Conservation (phyloP, 1,140 invertebrate species). For the Popillia japonica region DNA sequence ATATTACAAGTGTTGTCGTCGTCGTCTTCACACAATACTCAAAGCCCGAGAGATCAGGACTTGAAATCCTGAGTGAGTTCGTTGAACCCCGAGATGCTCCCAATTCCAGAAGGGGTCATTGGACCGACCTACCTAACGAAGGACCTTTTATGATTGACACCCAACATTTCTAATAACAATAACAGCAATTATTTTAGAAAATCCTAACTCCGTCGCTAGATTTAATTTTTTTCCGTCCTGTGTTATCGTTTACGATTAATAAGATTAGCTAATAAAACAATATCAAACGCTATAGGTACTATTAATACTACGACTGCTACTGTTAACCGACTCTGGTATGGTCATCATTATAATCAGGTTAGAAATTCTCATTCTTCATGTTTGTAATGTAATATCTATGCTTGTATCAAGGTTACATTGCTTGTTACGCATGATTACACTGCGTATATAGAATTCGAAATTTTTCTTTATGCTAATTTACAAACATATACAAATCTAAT, state of each 20-base stretch:
- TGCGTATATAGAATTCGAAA: slow-evolving; percentile 9
- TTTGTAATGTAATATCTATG: slow-evolving; percentile 18
- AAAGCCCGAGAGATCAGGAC: slow-evolving; percentile 32
- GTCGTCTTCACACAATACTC: slow-evolving; percentile 7
- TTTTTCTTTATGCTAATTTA: slow-evolving; percentile 28
- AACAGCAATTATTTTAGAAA: slow-evolving; percentile 39
- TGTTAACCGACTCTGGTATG: slow-evolving; percentile 34
- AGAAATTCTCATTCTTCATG: slow-evolving; percentile 12
- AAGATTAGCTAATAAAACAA: neutral
- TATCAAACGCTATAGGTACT: neutral
- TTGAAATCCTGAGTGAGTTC: slow-evolving; percentile 40
- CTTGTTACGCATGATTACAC: slow-evolving; percentile 24
- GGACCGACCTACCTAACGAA: slow-evolving; percentile 44
- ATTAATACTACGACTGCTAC: neutral
- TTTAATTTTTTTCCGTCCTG: slow-evolving; percentile 33
- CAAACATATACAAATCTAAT: neutral
- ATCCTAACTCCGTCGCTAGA: slow-evolving; percentile 1
- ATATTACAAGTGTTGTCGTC: slow-evolving; percentile 9
- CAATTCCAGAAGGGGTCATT: slow-evolving; percentile 44
- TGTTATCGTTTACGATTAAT: slow-evolving; percentile 16
- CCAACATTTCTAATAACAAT: slow-evolving; percentile 34
- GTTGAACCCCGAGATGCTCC: slow-evolving; percentile 41
- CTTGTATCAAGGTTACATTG: slow-evolving; percentile 33
- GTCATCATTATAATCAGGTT: slow-evolving; percentile 28
- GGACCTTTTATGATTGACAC: slow-evolving; percentile 20